These are phyloP conservation scores for Brachymystax lenok DNA, from an alignment of 2,797 vertebrate genomes.

Conservation along the genomic window DNA sequence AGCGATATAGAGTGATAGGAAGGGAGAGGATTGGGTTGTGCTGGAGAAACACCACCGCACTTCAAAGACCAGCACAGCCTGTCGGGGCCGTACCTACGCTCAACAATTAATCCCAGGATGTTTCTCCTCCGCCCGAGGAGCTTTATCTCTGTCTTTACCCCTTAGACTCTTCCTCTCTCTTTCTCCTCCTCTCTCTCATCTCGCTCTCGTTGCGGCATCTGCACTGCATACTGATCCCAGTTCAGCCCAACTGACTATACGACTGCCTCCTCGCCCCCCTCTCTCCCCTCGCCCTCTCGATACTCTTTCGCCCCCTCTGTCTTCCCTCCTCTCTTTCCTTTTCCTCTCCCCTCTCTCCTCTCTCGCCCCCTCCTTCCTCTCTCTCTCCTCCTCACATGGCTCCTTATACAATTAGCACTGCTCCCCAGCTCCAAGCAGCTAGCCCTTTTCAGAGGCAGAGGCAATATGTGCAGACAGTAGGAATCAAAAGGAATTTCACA, in stretches of 20 bases:
- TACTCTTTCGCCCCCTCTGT: constrained; percentile 3
- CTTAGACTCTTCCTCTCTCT: background rate
- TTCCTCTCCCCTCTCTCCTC: background rate
- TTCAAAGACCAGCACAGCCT: constrained; percentile 67
- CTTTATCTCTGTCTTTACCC: constrained; percentile 4
- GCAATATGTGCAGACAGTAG: constrained; percentile 37
- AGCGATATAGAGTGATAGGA: constrained; percentile 46
- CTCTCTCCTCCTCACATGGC: constrained; percentile 18
- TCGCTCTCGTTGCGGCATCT: constrained; percentile 5
- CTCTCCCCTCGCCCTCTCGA: background rate
- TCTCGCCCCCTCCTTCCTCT: background rate
- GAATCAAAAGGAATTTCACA: constrained; percentile 40
- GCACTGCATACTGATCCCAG: constrained; percentile 43
- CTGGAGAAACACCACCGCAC: constrained; percentile 52
- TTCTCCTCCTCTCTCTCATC: constrained; percentile 3
- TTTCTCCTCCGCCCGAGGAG: constrained; percentile 53
- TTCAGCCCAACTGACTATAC: background rate
- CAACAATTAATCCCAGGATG: constrained; percentile 69
- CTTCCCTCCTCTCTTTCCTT: background rate
- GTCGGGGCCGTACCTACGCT: constrained; percentile 53
- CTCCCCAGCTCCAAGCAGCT: constrained; percentile 34
- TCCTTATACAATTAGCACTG: constrained; percentile 54
- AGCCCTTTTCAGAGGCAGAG: constrained; percentile 41
- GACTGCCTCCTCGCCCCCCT: constrained; percentile 5
- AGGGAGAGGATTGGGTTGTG: constrained; percentile 48